Evolutionary conservation across 1,140 invertebrate genomes (phyloP), one percentile per base, ranked within the genome.

Genomic region (Stegodyphus mimosarum): DNA sequence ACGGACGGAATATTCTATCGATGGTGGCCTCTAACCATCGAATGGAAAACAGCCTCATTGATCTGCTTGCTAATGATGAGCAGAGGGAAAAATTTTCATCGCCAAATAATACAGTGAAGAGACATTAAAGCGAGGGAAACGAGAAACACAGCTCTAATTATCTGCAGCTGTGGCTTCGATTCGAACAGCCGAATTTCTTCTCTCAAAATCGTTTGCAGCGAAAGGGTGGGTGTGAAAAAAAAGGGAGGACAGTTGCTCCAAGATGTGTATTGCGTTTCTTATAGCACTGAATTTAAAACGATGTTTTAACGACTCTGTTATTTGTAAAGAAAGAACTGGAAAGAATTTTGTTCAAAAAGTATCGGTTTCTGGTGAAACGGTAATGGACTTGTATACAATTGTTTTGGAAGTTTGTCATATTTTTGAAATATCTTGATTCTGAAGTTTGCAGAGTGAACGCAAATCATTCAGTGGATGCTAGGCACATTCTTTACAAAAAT

Each of bases 31-130:
- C 9, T 9, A 11, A 33, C 70, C 50, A 72, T 72, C 70, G 70
- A 72, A 72, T 51, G 50, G 15, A 51, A 72, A 72, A 51, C 70
- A 51, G 70, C 70, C 70, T 13, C 70, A 72, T 72, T 72, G 70
- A 72, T 72, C 70, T 72, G 52, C 33, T 33, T 72, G 49, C 70
- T 72, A 72, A 72, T 72, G 70, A 72, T 51, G 70, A 72, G n/a
- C 70, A 52, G 15, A 49, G 3, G 52, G 70, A 72, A 72, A 72
- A 72, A 72, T 72, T 72, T 72, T 17, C 70, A 72, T 72, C 70
- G 52, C 70, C 52, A 72, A 72, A 72, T 72, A 72, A 72, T 72
- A 72, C 70, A 72, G 49, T 72, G 70, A 15, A 51, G 18, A 51
- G 70, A 72, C 70, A 72, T 72, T 72, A 72, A 51, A 51, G 70